Conservation (phyloP, 2,888 invertebrate genomes). For the Watsonalla binaria region DNA sequence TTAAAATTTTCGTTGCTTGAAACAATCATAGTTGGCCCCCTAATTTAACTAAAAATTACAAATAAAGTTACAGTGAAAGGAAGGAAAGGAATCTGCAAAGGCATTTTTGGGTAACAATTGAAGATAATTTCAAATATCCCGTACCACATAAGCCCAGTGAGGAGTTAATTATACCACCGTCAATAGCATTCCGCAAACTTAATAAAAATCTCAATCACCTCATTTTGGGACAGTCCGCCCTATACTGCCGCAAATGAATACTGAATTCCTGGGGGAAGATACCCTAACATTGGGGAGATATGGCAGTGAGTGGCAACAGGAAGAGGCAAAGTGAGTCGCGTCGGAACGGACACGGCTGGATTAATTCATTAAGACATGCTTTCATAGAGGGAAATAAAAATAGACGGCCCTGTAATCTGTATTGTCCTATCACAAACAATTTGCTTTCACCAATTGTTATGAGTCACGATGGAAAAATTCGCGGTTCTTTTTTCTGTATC, state of each 20-base stretch:
- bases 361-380: constrained; percentile 59
- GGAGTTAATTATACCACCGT: constrained; percentile 30
- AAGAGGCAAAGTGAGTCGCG: constrained; percentile 45
- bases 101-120: too few species aligned
- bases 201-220: constrained; percentile 57
- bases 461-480: constrained; percentile 18
- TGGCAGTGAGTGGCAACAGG: constrained; percentile 32
- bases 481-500: constrained; percentile 16
- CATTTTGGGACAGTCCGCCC: constrained; percentile 64
- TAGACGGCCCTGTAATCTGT: constrained; percentile 45
- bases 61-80: too few species aligned
- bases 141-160: not conserved
- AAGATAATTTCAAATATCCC: too few species aligned
- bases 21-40: too few species aligned
- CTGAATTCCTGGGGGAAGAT: constrained; percentile 57
- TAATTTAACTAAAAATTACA: too few species aligned
- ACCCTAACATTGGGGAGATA: constrained; percentile 41
- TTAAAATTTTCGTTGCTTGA: too few species aligned
- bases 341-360: constrained; percentile 42
- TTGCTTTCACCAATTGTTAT: constrained; percentile 55
- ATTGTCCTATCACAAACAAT: constrained; percentile 42
- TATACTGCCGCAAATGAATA: constrained; percentile 72
- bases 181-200: constrained; percentile 42
- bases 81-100: too few species aligned
- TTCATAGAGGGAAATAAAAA: constrained; percentile 52